phyloP scores from a whole-genome alignment of 30 jellyfish, hydroid and myxozoan genomes.

The Cassiopea andromeda region DNA sequence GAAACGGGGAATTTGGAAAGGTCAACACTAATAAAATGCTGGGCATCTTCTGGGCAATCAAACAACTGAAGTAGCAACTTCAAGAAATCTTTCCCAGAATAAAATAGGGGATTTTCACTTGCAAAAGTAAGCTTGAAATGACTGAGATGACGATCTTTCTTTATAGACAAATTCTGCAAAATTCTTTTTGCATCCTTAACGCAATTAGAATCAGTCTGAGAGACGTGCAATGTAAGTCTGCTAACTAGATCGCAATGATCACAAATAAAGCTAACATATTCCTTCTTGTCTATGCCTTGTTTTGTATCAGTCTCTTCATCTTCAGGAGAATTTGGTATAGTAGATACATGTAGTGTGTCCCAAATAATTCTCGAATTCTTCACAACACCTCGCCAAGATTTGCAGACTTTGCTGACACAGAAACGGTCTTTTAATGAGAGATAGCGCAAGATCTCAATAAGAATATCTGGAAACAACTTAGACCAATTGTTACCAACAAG shows the following conservation, averaged over 20 bases:
- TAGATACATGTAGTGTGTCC: neutral
- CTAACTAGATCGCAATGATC: conserved; percentile 1
- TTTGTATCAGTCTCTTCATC: neutral
- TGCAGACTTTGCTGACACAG: conserved; percentile 1
- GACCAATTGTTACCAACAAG: neutral
- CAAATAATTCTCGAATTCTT: conserved; percentile 1
- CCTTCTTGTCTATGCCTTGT: neutral
- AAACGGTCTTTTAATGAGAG: conserved; percentile 1
- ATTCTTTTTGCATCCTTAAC: conserved; percentile 1
- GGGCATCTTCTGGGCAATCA: neutral
- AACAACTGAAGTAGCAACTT: conserved; percentile 29
- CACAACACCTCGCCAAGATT: conserved; percentile 27
- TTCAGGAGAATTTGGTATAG: neutral
- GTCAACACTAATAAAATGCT: conserved; percentile 28
- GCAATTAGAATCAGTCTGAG: conserved; percentile 29
- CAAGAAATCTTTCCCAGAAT: conserved; percentile 42
- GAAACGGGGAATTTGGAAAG: conserved; percentile 68
- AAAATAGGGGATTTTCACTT: conserved; percentile 57
- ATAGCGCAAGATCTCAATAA: neutral
- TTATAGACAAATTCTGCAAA: neutral
- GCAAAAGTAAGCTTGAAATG: conserved; percentile 19
- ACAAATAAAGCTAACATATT: conserved; percentile 6
- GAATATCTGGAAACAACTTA: conserved; percentile 19
- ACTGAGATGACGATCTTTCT: conserved; percentile 5
- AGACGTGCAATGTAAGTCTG: conserved; percentile 10